phyloP scores from a whole-genome alignment of 2,888 invertebrate species.

The Oscheius myriophilus region DNA sequence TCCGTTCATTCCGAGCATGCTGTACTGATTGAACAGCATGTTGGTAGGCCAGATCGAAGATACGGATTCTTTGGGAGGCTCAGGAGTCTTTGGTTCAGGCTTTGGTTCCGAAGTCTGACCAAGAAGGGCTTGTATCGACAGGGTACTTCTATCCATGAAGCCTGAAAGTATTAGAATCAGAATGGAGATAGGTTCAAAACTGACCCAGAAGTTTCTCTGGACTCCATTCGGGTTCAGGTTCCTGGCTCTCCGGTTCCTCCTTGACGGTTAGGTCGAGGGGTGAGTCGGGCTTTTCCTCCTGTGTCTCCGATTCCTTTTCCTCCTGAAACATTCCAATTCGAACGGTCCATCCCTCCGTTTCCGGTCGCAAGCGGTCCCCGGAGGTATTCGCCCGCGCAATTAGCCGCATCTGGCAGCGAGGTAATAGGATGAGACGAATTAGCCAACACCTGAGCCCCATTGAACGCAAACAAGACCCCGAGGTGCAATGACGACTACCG shows the following conservation, averaged over 20 bases:
- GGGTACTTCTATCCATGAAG: slow-evolving; percentile 47
- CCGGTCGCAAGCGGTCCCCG: slow-evolving; percentile 5
- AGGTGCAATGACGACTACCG: slow-evolving; percentile 20
- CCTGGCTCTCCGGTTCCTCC: slow-evolving; percentile 21
- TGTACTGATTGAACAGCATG: slow-evolving; percentile 53
- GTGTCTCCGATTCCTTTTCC: slow-evolving; percentile 13
- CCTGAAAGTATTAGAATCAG: slow-evolving; percentile 2
- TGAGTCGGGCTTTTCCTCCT: slow-evolving; percentile 36
- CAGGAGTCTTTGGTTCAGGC: slow-evolving; percentile 28
- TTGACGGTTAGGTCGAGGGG: slow-evolving; percentile 53
- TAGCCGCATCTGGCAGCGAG: slow-evolving; percentile 29
- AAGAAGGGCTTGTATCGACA: slow-evolving; percentile 47
- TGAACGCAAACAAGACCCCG: slow-evolving; percentile 27
- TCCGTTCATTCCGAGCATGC: slow-evolving; percentile 58
- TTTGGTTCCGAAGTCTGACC: slow-evolving; percentile 35
- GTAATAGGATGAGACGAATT: slow-evolving; percentile 35
- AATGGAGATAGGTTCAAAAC: not conserved
- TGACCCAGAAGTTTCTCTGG: slow-evolving; percentile 51
- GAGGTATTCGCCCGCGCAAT: slow-evolving; percentile 19
- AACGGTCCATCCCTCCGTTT: slow-evolving; percentile 16
- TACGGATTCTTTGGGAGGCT: slow-evolving; percentile 24
- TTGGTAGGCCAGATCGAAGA: slow-evolving; percentile 56
- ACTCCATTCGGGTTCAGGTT: slow-evolving; percentile 47
- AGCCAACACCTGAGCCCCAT: slow-evolving; percentile 36
- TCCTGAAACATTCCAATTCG: slow-evolving; percentile 10